Evolutionary conservation across 2,888 invertebrate genomes (phyloP), one percentile per base, ranked within the genome.

Genomic region (Aleiodes testaceus): DNA sequence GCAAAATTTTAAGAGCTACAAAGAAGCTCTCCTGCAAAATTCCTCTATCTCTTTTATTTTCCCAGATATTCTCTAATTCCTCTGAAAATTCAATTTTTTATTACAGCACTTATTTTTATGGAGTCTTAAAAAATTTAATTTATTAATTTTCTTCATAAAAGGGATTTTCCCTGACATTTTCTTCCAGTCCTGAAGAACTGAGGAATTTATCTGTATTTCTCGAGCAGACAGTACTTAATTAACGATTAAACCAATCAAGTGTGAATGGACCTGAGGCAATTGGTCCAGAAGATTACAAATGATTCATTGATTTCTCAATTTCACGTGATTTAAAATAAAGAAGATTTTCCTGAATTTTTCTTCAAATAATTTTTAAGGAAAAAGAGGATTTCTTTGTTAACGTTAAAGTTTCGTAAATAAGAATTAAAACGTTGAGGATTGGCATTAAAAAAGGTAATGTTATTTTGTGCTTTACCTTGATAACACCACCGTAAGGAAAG

Each of bases 401-500:
- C 9, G 4, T 36, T 9, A 36, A 36, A 36, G 36, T 36, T 36
- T 36, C 36, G 42, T 45, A 49, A 59, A 30, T 30, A 45, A 36
- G 30, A 59, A 47, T 44, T 59, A 67, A 12, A 14, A 26, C 22
- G 42, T 50, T n/a, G 22, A 16, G 63, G 63, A n/a, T 30, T 18
- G n/a, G 12, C 12, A 50, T 42, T 63, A 18, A 18, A 47, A 59
- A 14, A 7, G 9, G n/a, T n/a, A 36, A 6, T 6, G 36, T 36
- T 36, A 36, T 53, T n/a, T 63, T 20, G 14, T 61, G 5, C 20
- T 49, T 75, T 85, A 91, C 91, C 90, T 91, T 91, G 69, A 89
- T 89, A 42, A 88, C 89, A 5, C 87, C 90, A 68, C 91, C 91
- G 75, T 88, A 89, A 0, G 91, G 91, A 78, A 88, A 90, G 0